These are phyloP conservation scores for Australoheros facetus DNA, from an alignment of 2,797 vertebrate species.

Conservation along the genomic window DNA sequence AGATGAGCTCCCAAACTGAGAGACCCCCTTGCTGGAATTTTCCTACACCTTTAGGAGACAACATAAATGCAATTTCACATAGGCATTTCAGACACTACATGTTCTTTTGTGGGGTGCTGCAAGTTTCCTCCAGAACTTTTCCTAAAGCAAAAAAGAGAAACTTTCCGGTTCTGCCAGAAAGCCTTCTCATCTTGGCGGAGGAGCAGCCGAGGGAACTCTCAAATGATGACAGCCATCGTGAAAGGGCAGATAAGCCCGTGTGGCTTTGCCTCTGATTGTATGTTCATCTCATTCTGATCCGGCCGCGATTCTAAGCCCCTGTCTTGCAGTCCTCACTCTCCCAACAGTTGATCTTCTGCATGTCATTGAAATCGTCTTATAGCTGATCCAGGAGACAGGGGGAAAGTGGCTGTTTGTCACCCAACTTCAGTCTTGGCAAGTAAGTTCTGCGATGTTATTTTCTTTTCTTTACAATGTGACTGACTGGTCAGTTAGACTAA, in stretches of 20 bases:
- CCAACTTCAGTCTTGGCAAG: conserved; percentile 74
- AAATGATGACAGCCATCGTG: conserved; percentile 79
- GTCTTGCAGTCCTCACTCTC: conserved; percentile 80
- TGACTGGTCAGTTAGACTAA: conserved; percentile 48
- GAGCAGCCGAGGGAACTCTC: conserved; percentile 73
- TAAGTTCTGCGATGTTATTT: conserved; percentile 45
- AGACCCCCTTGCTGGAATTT: too few species aligned
- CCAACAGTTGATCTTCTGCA: conserved; percentile 83
- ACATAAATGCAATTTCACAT: too few species aligned
- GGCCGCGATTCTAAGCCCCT: conserved; percentile 81
- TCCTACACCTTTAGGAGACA: too few species aligned
- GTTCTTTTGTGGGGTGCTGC: conserved; percentile 65
- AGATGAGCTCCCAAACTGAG: too few species aligned
- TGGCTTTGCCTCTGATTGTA: conserved; percentile 82
- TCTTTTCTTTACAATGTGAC: conserved; percentile 38
- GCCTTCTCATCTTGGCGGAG: conserved; percentile 78
- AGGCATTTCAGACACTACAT: too few species aligned
- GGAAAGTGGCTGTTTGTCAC: conserved; percentile 77
- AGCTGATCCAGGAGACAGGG: conserved; percentile 80
- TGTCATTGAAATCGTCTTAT: conserved; percentile 84
- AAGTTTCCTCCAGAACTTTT: conserved; percentile 73
- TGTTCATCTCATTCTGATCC: conserved; percentile 85
- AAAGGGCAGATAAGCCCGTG: conserved; percentile 83
- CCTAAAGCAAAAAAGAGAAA: conserved; percentile 66
- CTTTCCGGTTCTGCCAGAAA: conserved; percentile 71